Evolutionary conservation across 2,888 invertebrate species (phyloP).

Genomic region (Leuctra nigra): DNA sequence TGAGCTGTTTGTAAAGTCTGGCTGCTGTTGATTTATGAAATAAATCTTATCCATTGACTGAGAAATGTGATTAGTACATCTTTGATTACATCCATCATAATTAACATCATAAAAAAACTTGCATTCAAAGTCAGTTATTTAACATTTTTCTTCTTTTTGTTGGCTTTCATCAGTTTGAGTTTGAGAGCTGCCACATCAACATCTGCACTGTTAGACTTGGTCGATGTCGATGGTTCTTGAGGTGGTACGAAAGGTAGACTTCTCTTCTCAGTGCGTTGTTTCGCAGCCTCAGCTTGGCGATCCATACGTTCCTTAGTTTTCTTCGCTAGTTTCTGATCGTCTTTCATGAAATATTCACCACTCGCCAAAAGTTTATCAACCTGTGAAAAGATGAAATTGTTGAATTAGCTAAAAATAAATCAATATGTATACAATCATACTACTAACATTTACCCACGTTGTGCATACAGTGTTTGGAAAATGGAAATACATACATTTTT

Average conservation of each 20-base stretch:
- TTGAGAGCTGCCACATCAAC: slow-evolving; percentile 2
- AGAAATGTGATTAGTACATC: too few species aligned
- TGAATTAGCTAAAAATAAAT: too few species aligned
- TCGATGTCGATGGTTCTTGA: background rate
- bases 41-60: too few species aligned
- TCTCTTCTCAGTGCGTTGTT: background rate
- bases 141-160: background rate
- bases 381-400: background rate
- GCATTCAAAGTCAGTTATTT: too few species aligned
- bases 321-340: slow-evolving; percentile 67
- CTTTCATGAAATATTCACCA: slow-evolving; percentile 94
- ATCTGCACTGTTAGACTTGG: background rate
- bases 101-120: too few species aligned
- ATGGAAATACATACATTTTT: too few species aligned
- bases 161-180: background rate
- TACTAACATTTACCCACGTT: too few species aligned
- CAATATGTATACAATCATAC: too few species aligned
- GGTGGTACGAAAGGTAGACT: slow-evolving; percentile 2
- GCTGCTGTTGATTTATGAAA: too few species aligned
- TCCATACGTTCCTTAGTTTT: slow-evolving; percentile 33
- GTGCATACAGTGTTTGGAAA: too few species aligned
- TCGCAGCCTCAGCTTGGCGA: background rate
- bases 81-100: too few species aligned
- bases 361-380: slow-evolving; percentile 86
- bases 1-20: too few species aligned